Conservation (phyloP, 2,113 vertebrate genomes). For the Brachirus orientalis region DNA sequence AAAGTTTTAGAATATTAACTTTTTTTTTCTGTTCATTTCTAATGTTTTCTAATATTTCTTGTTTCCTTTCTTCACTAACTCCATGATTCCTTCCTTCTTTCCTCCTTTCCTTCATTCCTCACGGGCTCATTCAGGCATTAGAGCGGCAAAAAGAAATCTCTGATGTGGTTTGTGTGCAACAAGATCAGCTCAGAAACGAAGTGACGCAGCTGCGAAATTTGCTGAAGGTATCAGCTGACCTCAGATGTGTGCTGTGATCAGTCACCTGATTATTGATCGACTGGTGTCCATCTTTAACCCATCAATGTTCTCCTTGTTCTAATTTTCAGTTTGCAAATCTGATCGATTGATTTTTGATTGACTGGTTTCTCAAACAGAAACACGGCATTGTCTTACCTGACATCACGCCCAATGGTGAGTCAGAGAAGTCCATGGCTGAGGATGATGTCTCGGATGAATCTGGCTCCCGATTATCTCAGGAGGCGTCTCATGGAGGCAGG, state of each 20-base stretch:
- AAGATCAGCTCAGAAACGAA: no score
- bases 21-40: no score
- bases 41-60: no score
- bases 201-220: no score
- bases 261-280: neutral
- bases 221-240: slow-evolving; percentile 85
- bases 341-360: neutral
- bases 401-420: slow-evolving; percentile 83
- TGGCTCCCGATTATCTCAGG: no score
- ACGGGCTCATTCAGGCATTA: slow-evolving; percentile 93
- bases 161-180: no score
- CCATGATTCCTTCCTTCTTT: neutral
- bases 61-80: neutral
- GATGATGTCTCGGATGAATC: no score
- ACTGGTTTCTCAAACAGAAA: slow-evolving; percentile 77
- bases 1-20: no score
- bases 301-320: no score
- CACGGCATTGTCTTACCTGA: slow-evolving; percentile 84
- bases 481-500: slow-evolving; percentile 59
- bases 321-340: neutral
- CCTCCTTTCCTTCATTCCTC: neutral
- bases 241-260: slow-evolving; percentile 10
- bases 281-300: no score
- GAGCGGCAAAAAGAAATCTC: slow-evolving; percentile 95
- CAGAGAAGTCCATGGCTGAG: slow-evolving; percentile 44